Evolutionary conservation across 2,113 vertebrate genomes (phyloP).

Genomic region (Rhea americana): DNA sequence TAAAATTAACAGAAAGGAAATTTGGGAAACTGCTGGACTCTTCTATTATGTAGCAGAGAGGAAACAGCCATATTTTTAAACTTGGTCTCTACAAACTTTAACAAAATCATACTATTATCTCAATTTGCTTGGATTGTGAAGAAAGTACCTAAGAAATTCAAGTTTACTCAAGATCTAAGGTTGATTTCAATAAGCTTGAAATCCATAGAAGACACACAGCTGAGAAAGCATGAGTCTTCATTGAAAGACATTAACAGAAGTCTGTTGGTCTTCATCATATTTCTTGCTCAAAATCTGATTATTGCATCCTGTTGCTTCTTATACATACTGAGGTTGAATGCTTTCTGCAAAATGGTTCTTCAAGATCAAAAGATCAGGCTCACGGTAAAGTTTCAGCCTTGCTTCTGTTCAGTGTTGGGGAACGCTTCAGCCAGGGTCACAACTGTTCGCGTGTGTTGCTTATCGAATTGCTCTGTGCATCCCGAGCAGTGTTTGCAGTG

Average conservation of each 20-base stretch:
- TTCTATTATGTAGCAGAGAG: background rate
- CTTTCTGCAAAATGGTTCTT: background rate
- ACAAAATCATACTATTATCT: background rate
- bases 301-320: fast-evolving
- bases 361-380: background rate
- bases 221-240: background rate
- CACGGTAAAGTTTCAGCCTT: background rate
- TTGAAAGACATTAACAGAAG: background rate
- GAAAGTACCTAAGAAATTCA: background rate
- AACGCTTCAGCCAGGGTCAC: background rate
- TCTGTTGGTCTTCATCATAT: background rate
- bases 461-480: background rate
- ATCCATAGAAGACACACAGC: background rate
- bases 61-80: background rate
- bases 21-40: background rate
- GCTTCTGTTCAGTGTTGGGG: background rate
- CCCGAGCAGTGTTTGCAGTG: background rate
- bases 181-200: background rate
- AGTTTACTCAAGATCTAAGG: background rate
- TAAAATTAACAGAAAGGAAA: background rate
- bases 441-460: background rate
- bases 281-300: background rate
- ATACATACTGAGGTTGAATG: background rate
- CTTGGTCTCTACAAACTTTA: fast-evolving
- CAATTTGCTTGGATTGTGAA: background rate